Percentiles rank a stretch among this genome's conserved stretches.
These are phyloP conservation scores for Capreolus pygargus DNA, from an alignment of 2,113 vertebrate genomes.

Conservation along the genomic window DNA sequence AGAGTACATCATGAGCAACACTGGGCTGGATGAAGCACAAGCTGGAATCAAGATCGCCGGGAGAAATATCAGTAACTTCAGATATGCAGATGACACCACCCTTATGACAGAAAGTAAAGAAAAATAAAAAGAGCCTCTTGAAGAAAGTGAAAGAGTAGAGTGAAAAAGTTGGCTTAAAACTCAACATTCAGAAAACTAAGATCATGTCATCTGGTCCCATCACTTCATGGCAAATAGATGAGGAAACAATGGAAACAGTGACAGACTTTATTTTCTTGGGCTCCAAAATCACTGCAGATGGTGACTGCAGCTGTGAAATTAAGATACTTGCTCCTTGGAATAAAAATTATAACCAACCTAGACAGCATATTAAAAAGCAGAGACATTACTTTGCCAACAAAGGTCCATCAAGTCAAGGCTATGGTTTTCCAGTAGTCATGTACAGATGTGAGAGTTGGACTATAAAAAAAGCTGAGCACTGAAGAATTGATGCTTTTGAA, in stretches of 20 bases:
- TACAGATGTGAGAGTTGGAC: neutral
- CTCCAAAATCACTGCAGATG: neutral
- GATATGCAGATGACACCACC: neutral
- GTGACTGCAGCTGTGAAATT: neutral
- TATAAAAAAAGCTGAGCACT: neutral
- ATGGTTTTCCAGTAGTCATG: neutral
- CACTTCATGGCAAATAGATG: neutral
- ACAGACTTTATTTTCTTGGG: fast-evolving
- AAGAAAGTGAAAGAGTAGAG: neutral
- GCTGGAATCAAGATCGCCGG: neutral
- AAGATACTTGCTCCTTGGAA: neutral
- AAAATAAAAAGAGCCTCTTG: neutral
- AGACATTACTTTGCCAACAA: neutral
- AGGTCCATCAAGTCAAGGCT: neutral
- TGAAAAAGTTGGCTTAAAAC: neutral
- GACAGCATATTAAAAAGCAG: neutral
- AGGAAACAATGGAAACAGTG: neutral
- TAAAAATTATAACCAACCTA: neutral
- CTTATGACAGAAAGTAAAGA: neutral
- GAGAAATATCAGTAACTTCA: neutral
- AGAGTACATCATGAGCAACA: neutral
- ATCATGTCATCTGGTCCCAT: neutral
- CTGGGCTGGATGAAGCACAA: neutral
- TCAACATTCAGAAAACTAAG: neutral
- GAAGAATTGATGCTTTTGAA: neutral